A percentile compares a stretch with the other conserved stretches of the same genome.
These are phyloP conservation scores for Adineta ricciae DNA, from an alignment of 2,888 invertebrate species.

Conservation along the genomic window DNA sequence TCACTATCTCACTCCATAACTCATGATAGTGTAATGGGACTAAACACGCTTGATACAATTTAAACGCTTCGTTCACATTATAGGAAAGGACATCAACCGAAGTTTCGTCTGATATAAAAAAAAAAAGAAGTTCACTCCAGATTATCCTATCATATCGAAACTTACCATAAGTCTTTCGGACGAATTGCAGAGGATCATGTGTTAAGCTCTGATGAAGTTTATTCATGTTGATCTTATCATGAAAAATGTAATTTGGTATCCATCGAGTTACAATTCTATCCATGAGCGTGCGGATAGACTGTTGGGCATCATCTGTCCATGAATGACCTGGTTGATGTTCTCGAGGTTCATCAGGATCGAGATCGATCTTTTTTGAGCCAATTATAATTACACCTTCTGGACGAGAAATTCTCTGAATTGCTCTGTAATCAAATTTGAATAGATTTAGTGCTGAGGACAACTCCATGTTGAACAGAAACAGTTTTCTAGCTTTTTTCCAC, in stretches of 20 bases:
- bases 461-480: background rate
- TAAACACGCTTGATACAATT: background rate
- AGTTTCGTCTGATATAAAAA: background rate
- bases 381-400: background rate
- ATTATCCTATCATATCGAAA: background rate
- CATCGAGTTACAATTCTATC: background rate
- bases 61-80: background rate
- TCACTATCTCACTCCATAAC: background rate
- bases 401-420: background rate
- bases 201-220: background rate
- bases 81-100: background rate
- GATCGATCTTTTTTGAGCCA: background rate
- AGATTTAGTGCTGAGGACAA: background rate
- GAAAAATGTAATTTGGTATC: background rate
- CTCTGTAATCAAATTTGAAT: background rate
- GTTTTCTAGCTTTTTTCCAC: background rate
- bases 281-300: background rate
- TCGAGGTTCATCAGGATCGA: too few species aligned
- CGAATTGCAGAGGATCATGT: background rate
- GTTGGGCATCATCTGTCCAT: background rate
- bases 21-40: background rate
- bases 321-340: background rate
- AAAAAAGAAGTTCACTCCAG: background rate
- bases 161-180: background rate
- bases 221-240: background rate